Base-by-base conservation (phyloP, 2,797 vertebrate species). In the Aratinga solstitialis region DNA sequence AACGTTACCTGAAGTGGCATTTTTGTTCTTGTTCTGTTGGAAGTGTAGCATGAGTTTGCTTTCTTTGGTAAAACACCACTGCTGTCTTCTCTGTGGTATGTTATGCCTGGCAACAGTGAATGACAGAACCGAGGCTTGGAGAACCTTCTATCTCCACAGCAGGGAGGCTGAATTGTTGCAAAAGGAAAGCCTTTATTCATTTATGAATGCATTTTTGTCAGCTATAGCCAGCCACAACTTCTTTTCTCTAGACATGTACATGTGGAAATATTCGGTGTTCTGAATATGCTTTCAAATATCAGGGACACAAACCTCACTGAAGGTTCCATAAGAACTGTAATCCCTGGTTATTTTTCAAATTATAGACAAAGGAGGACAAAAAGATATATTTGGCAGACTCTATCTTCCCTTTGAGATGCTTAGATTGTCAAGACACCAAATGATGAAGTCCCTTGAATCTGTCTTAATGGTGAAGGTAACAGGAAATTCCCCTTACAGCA, bases 171-270 rank as follows among this genome's bases (percentile, higher is more conserved):
- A 11, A 21, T 21, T 45, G 43, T 20, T 45, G 43, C 42, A 26
- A 87, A 59, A 51, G 59, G 50, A 91, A 72, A 73, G 43, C 26
- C 36, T 94, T 82, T 88, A 24, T 79, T 87, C 90, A 50, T 34
- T n/a, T 79, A 38, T 58, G 66, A 38, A 51, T 51, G 50, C 36
- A 24, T 38, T 71, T 71, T 30, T 77, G 43, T 36, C 50, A 58
- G 43, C 50, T 38, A 8, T 29, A 65, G 20, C 11, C 54, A 83
- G 32, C 36, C 43, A 77, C 13, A 43, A 5, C 10, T 23, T 38
- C 11, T n/a, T 63, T 58, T 16, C 65, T 51, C 43, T 6, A 65
- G 43, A 38, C 36, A 23, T 10, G 76, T 20, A 34, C 36, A 17
- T 43, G 47, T 29, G 65, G 42, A 36, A 50, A 36, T 38, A n/a